Percentiles rank a stretch among this genome's conserved stretches.
Conservation (phyloP, 2,888 invertebrate genomes). For the Eueremaeus valkanovi region DNA sequence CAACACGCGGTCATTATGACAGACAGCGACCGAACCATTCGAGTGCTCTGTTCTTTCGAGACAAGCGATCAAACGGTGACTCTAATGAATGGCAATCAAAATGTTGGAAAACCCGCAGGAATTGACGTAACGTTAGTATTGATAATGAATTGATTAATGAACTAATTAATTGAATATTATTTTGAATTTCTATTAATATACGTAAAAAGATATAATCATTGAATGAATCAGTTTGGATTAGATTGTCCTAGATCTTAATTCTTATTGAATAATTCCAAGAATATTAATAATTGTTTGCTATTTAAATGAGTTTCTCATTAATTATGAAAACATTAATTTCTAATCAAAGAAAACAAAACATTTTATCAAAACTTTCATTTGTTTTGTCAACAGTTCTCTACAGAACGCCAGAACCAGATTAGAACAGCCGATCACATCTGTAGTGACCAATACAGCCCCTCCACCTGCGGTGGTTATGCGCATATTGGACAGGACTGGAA, state of each 20-base stretch:
- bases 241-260: too few species aligned
- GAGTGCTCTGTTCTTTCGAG: conserved; percentile 56
- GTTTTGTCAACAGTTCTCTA: conserved; percentile 30
- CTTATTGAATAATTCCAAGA: too few species aligned
- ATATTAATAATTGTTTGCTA: too few species aligned
- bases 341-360: not conserved
- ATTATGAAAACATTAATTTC: too few species aligned
- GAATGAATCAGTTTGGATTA: too few species aligned
- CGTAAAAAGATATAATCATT: too few species aligned
- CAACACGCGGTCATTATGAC: conserved; percentile 56
- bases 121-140: conserved; percentile 53
- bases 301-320: too few species aligned
- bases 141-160: too few species aligned
- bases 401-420: conserved; percentile 50
- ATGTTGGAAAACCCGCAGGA: conserved; percentile 49
- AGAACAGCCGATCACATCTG: conserved; percentile 52
- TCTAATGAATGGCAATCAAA: conserved; percentile 46
- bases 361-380: too few species aligned
- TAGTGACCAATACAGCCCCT: conserved; percentile 55
- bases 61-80: conserved; percentile 55
- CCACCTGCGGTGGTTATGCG: conserved; percentile 55
- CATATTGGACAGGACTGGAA: conserved; percentile 53
- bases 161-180: too few species aligned
- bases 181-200: too few species aligned
- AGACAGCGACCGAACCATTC: conserved; percentile 54